Conservation (phyloP, 2,888 invertebrate genomes). For the Gisinianus flammeolus region DNA sequence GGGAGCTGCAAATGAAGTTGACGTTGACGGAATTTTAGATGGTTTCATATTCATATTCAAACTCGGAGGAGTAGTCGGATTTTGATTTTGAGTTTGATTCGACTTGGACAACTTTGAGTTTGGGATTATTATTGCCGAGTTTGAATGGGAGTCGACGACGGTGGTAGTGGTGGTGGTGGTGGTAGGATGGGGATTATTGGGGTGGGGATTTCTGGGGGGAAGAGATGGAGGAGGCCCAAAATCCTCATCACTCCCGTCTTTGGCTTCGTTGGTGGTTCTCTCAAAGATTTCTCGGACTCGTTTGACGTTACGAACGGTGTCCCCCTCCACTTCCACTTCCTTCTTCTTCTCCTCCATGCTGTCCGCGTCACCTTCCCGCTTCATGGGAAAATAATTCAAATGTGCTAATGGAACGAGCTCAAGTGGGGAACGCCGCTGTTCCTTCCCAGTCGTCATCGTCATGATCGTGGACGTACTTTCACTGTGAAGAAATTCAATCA, state of each 20-base stretch:
- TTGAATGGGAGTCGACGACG: too few species aligned
- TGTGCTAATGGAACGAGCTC: not conserved
- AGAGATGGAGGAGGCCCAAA: not conserved
- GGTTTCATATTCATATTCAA: not conserved
- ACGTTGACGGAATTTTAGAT: not conserved
- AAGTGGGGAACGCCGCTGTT: not conserved
- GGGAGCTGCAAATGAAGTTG: not conserved
- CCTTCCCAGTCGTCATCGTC: not conserved
- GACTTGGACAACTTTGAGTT: not conserved
- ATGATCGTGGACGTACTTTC: constrained; percentile 1
- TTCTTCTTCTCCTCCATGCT: not conserved
- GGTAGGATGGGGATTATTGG: not conserved
- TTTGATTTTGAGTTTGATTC: not conserved
- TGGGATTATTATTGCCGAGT: not conserved
- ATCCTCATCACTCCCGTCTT: not conserved
- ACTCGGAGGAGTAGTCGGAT: not conserved
- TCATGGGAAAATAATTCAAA: not conserved
- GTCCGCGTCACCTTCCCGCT: not conserved
- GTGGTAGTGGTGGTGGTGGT: not conserved
- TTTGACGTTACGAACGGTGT: constrained; percentile 40
- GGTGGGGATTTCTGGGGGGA: not conserved
- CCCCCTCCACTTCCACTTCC: not conserved
- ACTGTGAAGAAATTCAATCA: constrained; percentile 4
- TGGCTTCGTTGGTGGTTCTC: not conserved
- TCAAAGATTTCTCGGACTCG: constrained; percentile 57